These are phyloP conservation scores for Drosophila sp. DNA, from an alignment of 1,140 invertebrate genomes.

Conservation along the genomic window DNA sequence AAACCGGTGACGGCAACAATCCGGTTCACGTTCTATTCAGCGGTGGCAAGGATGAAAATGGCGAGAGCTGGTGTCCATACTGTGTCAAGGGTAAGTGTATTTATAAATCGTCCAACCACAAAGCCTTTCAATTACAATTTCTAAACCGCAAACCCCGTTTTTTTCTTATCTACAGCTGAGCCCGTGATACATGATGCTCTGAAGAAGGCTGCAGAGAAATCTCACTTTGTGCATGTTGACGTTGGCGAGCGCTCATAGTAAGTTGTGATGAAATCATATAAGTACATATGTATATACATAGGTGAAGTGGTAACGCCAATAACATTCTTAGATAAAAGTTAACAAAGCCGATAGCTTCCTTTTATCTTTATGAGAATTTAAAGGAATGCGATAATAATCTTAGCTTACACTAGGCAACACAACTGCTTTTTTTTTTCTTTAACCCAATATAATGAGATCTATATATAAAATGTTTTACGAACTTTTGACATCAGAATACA, in stretches of 20 bases:
- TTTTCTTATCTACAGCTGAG: constrained; percentile 84
- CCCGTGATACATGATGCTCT: constrained; percentile 88
- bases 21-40: constrained; percentile 88
- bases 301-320: constrained; percentile 26
- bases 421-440: too few species aligned
- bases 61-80: constrained; percentile 90
- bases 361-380: constrained; percentile 37
- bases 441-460: too few species aligned
- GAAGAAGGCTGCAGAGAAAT: constrained; percentile 85
- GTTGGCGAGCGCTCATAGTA: constrained; percentile 87
- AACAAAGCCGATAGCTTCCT: constrained; percentile 14
- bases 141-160: constrained; percentile 26
- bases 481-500: too few species aligned
- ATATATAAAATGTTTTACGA: too few species aligned
- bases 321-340: constrained; percentile 51
- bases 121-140: background rate
- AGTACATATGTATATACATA: background rate
- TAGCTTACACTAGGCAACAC: too few species aligned
- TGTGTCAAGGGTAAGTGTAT: constrained; percentile 88
- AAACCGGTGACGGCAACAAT: constrained; percentile 72
- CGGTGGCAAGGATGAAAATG: constrained; percentile 88
- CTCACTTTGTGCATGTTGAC: constrained; percentile 88
- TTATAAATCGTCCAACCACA: constrained; percentile 11
- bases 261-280: constrained; percentile 48
- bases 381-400: constrained; percentile 36